Evolutionary conservation across 1,140 invertebrate genomes (phyloP).

Genomic region (Neoseiulus cucumeris): DNA sequence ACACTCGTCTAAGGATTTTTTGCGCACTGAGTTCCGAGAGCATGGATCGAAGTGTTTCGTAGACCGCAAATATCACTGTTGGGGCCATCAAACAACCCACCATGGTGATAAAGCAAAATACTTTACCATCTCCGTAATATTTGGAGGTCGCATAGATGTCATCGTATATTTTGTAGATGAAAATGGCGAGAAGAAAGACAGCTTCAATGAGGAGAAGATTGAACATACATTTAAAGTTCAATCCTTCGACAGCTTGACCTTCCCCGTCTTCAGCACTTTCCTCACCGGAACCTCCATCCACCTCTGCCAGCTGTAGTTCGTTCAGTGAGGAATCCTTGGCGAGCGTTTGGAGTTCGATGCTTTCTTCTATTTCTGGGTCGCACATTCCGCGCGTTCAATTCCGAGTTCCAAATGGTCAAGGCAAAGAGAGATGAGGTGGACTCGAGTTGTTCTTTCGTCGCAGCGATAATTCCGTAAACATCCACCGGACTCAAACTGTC

Average conservation of each 20-base stretch:
- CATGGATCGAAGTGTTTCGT: constrained; percentile 16
- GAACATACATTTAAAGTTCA: background rate
- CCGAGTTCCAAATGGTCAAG: no score
- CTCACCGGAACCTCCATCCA: no score
- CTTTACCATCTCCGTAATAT: background rate
- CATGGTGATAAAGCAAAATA: constrained; percentile 14
- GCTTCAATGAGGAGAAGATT: background rate
- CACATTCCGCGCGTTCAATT: no score
- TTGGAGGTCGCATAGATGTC: background rate
- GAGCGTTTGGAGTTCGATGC: no score
- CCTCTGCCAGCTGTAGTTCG: no score
- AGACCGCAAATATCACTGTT: constrained; percentile 20
- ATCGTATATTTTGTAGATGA: background rate
- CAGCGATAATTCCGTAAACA: no score
- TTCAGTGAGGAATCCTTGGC: no score
- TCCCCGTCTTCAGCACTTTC: background rate
- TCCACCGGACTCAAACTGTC: no score
- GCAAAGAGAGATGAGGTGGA: no score
- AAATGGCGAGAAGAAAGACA: background rate
- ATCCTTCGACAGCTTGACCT: background rate
- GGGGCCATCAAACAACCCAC: constrained; percentile 19
- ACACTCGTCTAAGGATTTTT: constrained; percentile 14
- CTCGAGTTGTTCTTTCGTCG: no score
- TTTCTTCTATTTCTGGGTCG: no score
- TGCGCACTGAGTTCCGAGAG: constrained; percentile 15